A percentile compares a stretch with the other conserved stretches of the same genome.
Evolutionary conservation across 2,797 vertebrate species (phyloP).

Genomic region (Typhlichthys eigenmanni): DNA sequence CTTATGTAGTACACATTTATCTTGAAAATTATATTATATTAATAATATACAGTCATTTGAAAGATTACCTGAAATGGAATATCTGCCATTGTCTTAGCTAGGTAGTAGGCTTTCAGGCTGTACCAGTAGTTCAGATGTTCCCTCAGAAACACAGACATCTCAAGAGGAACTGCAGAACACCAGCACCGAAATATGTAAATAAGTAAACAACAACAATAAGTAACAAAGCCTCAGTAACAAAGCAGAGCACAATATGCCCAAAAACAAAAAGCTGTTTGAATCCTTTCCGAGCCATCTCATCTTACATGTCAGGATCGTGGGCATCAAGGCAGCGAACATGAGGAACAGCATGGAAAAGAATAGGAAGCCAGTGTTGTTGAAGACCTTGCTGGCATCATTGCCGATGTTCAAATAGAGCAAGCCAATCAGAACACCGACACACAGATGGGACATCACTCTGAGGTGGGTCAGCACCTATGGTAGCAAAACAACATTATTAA

Average conservation of each 20-base stretch:
- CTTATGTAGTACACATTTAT: too few relatives aligned
- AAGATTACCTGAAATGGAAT: conserved; percentile 92
- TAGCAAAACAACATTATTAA: conserved; percentile 18
- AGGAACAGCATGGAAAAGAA: conserved; percentile 99
- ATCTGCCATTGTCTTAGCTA: conserved; percentile 97
- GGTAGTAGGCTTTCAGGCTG: conserved; percentile 95
- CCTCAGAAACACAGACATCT: conserved; percentile 94
- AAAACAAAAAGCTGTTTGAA: conserved; percentile 18
- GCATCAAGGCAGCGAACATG: conserved; percentile 98
- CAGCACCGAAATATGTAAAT: conserved; percentile 16
- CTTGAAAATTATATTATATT: not conserved
- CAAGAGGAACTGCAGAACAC: conserved; percentile 86
- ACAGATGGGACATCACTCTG: conserved; percentile 93
- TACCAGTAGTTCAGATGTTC: conserved; percentile 99
- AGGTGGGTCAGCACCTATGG: conserved; percentile 93
- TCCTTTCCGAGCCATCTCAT: not conserved
- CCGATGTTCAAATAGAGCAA: conserved; percentile 96
- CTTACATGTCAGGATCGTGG: conserved; percentile 97
- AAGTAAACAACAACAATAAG: not conserved
- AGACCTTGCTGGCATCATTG: conserved; percentile 95
- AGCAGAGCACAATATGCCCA: conserved; percentile 4
- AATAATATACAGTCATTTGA: not conserved
- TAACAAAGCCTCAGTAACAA: conserved; percentile 4
- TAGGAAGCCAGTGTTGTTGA: conserved; percentile 98
- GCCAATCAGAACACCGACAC: conserved; percentile 92